Evolutionary conservation across 1,140 invertebrate genomes (phyloP), one percentile per base, ranked within the genome.

Genomic region (Saccostrea cuccullata): DNA sequence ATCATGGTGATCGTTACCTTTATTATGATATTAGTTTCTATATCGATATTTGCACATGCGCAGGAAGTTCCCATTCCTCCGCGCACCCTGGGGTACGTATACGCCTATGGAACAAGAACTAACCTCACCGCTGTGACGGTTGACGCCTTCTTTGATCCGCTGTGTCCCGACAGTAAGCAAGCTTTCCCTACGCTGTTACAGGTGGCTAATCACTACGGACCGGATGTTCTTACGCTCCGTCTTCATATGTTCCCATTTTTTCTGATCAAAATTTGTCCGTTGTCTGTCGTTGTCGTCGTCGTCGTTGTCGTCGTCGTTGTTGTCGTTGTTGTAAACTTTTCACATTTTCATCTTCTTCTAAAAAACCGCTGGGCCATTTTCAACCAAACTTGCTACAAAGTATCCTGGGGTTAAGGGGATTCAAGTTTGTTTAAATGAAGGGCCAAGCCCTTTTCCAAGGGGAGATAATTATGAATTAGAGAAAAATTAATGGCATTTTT

Each of bases 211-310:
- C 55, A 84, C 36, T 92, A 92, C 85, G 92, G 92, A 56, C 82
- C 89, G 12, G 64, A 70, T 55, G 86, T n/a, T 0, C 36, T 93
- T 15, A 86, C 56, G 55, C 84, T 93, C 0, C 89, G 85, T 8
- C 86, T 89, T 4, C 90, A 91, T 87, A 56, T 92, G 13, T 93
- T 93, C 67, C 92, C 92, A 5, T 87, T 93, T 92, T 90, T 64
- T 67, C 90, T 5, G 90, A 6, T 85, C 90, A 15, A 91, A 88
- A 90, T 47, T 86, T 56, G n/a, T n/a, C n/a, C 11, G 8, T 36
- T 20, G 11, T 17, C 15, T 12, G n/a, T n/a, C n/a, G n/a, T n/a
- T n/a, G n/a, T n/a, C n/a, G n/a, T n/a, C n/a, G n/a, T n/a, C n/a
- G n/a, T n/a, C n/a, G n/a, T n/a, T n/a, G n/a, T n/a, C n/a, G n/a